Conservation (phyloP, 1,140 invertebrate genomes). For the Ooceraea biroi region DNA sequence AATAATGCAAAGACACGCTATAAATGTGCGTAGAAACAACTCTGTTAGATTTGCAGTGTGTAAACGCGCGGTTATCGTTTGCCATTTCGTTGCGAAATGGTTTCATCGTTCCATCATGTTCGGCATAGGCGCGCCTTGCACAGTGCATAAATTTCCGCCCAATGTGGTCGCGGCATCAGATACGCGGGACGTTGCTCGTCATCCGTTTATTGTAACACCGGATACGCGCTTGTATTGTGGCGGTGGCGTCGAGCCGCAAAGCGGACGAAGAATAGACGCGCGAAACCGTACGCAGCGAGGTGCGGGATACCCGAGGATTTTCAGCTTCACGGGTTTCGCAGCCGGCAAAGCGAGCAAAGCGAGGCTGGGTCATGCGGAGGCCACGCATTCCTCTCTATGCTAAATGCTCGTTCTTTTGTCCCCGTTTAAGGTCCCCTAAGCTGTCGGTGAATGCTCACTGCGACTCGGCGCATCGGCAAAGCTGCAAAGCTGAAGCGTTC, state of each 20-base stretch:
- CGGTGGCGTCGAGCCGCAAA: conserved; percentile 43
- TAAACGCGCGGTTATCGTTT: too few species aligned
- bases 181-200: conserved; percentile 35
- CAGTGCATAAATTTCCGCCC: conserved; percentile 42
- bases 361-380: conserved; percentile 17
- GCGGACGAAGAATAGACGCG: conserved; percentile 57
- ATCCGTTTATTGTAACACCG: conserved; percentile 57
- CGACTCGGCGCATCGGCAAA: too few species aligned
- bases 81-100: not conserved
- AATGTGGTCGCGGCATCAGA: conserved; percentile 39
- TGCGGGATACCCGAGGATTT: conserved; percentile 56
- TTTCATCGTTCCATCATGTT: not conserved
- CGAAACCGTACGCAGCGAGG: conserved; percentile 40
- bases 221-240: conserved; percentile 56
- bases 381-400: conserved; percentile 28
- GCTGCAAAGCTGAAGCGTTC: not conserved
- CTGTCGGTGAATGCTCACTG: not conserved
- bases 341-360: conserved; percentile 31
- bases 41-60: not conserved
- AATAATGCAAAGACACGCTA: too few species aligned
- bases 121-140: conserved; percentile 21
- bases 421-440: conserved; percentile 13
- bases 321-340: conserved; percentile 46
- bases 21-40: too few species aligned
- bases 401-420: conserved; percentile 54